Evolutionary conservation across 2,797 vertebrate species (phyloP).

Genomic region (Jordanella pulchra): DNA sequence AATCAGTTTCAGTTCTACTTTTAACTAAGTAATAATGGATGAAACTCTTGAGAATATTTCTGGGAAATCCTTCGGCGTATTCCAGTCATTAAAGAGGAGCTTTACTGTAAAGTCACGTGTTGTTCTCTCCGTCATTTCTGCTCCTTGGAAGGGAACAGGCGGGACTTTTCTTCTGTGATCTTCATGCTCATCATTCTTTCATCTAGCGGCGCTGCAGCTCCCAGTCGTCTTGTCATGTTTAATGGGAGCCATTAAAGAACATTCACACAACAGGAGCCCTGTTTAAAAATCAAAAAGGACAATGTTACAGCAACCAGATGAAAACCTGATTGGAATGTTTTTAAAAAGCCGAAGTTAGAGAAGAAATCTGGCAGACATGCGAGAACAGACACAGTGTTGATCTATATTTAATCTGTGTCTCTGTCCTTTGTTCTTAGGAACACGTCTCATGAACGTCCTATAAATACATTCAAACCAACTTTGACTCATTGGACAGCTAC

Average conservation of each 20-base stretch:
- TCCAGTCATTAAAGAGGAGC: background rate
- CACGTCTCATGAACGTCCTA: slow-evolving; percentile 29
- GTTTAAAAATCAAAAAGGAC: background rate
- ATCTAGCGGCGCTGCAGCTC: background rate
- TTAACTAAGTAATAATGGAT: background rate
- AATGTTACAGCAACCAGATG: background rate
- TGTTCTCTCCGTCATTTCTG: slow-evolving; percentile 7
- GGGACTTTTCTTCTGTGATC: slow-evolving; percentile 7
- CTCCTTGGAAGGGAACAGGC: slow-evolving; percentile 10
- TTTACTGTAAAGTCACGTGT: background rate
- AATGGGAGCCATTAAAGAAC: slow-evolving; percentile 4
- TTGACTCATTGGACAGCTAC: slow-evolving; percentile 30
- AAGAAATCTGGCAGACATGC: background rate
- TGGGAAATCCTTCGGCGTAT: background rate
- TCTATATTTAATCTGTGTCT: slow-evolving; percentile 47
- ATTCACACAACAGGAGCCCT: slow-evolving; percentile 6
- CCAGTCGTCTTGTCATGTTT: slow-evolving; percentile 8
- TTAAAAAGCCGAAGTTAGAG: background rate
- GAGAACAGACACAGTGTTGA: slow-evolving; percentile 11
- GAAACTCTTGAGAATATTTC: background rate
- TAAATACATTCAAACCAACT: slow-evolving; percentile 53
- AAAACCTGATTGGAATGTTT: background rate
- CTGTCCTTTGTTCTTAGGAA: slow-evolving; percentile 33
- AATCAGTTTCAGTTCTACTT: background rate
- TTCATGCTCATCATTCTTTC: slow-evolving; percentile 4